phyloP scores from a whole-genome alignment of 2,888 invertebrate species.

The Stramonita haemastoma region DNA sequence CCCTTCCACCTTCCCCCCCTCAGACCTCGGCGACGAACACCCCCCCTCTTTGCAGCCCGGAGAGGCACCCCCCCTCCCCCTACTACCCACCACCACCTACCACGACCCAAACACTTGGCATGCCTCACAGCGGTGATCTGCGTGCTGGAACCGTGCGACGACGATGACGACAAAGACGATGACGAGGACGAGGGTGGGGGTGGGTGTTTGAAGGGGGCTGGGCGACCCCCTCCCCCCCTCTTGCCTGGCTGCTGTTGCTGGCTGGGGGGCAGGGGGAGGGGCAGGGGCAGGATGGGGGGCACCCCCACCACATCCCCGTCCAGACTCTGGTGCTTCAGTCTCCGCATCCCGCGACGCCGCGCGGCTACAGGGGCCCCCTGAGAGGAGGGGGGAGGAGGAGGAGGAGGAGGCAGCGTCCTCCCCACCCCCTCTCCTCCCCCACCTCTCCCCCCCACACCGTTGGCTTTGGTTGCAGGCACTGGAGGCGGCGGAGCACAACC shows the following conservation, averaged over 20 bases:
- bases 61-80: background rate
- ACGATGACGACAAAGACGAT: background rate
- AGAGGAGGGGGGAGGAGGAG: no score
- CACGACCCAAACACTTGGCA: background rate
- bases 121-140: background rate
- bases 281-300: background rate
- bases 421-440: background rate
- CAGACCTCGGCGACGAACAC: background rate
- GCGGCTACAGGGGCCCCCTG: background rate
- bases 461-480: background rate
- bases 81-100: background rate
- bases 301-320: constrained; percentile 42
- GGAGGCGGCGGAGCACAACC: background rate
- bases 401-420: background rate
- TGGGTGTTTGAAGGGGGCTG: background rate
- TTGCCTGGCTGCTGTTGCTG: background rate
- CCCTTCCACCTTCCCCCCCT: background rate
- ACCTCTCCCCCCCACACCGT: background rate
- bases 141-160: background rate
- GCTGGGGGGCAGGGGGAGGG: no score
- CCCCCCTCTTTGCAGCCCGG: no score
- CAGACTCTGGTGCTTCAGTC: constrained; percentile 48
- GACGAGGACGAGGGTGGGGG: background rate
- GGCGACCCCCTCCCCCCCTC: background rate
- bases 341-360: constrained; percentile 23